Base-by-base conservation (phyloP, 35 echinoderm and acorn worm species). In the Apostichopus californicus region DNA sequence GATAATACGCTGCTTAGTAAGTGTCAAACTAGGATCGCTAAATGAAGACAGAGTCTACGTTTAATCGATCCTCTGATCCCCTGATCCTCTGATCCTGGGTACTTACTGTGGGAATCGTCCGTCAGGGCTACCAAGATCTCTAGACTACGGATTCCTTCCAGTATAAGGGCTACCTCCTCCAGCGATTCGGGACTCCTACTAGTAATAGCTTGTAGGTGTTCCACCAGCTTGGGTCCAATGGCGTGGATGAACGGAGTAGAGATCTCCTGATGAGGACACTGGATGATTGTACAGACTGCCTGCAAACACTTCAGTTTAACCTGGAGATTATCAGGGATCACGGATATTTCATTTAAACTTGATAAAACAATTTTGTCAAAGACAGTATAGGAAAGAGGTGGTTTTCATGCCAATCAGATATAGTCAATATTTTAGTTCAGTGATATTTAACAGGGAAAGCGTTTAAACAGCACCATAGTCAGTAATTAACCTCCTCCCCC, bases 221-320 rank as follows among this genome's bases (percentile, higher is more conserved):
- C 97, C 63, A 98, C 97, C 6, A 98, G 79, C 68, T 92, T 90
- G 17, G 97, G 97, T 53, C 97, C 97, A 0, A 98, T 55, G 53
- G 95, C 95, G 61, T 98, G 97, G 70, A 98, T 98, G 93, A 90
- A 98, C 24, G 97, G 97, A 15, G 97, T 96, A 6, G 95, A 91
- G 63, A 96, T 88, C 52, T 98, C 97, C 18, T 84, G 90, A 70
- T 96, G 92, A 10, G 95, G 95, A 73, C 93, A 94, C 89, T 96
- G 95, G 81, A 98, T 96, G 58, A 96, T 93, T 17, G 97, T 94
- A n/a, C 86, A 92, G 57, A 94, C 78, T 83, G 92, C 94, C 78
- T 98, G 97, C 58, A 98, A 91, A 80, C 97, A 93, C 79, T 98
- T 96, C 55, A 98, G 58, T 34, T 95, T 96, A 23, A 98, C 95